phyloP scores from a whole-genome alignment of 2,113 vertebrate species.

The Plectropomus leopardus region DNA sequence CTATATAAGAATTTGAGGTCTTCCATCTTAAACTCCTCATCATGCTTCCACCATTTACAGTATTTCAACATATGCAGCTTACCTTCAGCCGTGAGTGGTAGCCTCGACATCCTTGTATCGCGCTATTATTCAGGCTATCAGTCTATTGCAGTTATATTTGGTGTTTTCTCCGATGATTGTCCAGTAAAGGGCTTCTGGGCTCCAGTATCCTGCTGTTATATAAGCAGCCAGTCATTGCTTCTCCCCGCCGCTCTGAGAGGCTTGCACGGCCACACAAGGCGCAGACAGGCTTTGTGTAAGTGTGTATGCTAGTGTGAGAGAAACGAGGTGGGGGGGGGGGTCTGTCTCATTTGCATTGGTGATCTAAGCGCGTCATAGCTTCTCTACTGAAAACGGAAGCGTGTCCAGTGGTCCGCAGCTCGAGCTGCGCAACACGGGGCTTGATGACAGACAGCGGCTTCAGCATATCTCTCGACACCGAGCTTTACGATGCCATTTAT shows the following conservation, averaged over 20 bases:
- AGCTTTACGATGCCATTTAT: background rate
- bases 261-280: slow-evolving; percentile 65
- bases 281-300: slow-evolving; percentile 29
- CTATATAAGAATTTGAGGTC: slow-evolving; percentile 63
- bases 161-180: slow-evolving; percentile 41
- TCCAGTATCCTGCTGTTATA: slow-evolving; percentile 72
- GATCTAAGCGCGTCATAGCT: slow-evolving; percentile 75
- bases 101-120: background rate
- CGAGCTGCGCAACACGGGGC: background rate
- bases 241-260: slow-evolving; percentile 55
- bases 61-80: slow-evolving; percentile 35
- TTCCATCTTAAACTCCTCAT: slow-evolving; percentile 69
- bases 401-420: slow-evolving; percentile 55
- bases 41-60: slow-evolving; percentile 67
- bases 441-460: background rate
- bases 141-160: slow-evolving; percentile 20
- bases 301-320: background rate
- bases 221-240: slow-evolving; percentile 58
- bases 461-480: background rate
- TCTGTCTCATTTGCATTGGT: slow-evolving; percentile 79
- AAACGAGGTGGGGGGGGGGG: slow-evolving; percentile 15
- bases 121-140: slow-evolving; percentile 10
- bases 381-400: slow-evolving; percentile 34
- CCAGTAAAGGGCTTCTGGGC: slow-evolving; percentile 55
- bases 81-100: slow-evolving; percentile 55